These are phyloP conservation scores for Lasioglossum lativentre DNA, from an alignment of 2,888 invertebrate genomes.

Conservation along the genomic window DNA sequence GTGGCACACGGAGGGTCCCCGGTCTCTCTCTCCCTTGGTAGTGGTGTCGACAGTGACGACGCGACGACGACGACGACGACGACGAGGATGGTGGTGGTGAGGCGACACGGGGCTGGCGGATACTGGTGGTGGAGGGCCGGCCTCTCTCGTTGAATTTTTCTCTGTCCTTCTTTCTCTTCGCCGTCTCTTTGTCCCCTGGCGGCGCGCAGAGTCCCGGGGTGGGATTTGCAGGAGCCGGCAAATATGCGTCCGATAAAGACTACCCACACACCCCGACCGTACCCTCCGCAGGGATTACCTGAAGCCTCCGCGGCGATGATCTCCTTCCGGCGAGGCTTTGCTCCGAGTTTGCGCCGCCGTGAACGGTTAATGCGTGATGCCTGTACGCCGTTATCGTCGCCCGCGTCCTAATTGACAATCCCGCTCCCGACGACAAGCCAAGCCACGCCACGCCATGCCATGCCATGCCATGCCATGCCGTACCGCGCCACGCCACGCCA, in stretches of 20 bases:
- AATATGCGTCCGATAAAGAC: slow-evolving; percentile 75
- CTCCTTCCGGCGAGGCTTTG: slow-evolving; percentile 66
- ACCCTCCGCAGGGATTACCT: slow-evolving; percentile 69
- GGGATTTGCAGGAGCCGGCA: slow-evolving; percentile 74
- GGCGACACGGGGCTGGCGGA: not conserved
- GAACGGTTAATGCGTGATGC: slow-evolving; percentile 52
- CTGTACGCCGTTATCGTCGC: slow-evolving; percentile 38
- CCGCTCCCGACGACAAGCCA: not conserved
- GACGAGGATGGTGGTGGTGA: not conserved
- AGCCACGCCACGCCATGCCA: not conserved
- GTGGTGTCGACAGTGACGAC: slow-evolving; percentile 10
- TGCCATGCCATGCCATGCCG: not conserved
- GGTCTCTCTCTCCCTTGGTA: slow-evolving; percentile 22
- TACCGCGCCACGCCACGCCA: not conserved
- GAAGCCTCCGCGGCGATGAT: slow-evolving; percentile 65
- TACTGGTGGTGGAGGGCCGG: slow-evolving; percentile 37
- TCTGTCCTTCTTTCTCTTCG: slow-evolving; percentile 41
- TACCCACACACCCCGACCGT: slow-evolving; percentile 62
- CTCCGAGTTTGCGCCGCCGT: slow-evolving; percentile 26
- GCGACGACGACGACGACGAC: not conserved
- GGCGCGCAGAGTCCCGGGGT: slow-evolving; percentile 63
- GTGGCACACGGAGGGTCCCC: slow-evolving; percentile 63
- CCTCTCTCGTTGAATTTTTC: slow-evolving; percentile 10
- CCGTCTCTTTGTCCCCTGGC: slow-evolving; percentile 50
- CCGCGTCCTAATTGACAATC: slow-evolving; percentile 43